Conservation (phyloP, 2,888 invertebrate species). For the Brenthis hecate region DNA sequence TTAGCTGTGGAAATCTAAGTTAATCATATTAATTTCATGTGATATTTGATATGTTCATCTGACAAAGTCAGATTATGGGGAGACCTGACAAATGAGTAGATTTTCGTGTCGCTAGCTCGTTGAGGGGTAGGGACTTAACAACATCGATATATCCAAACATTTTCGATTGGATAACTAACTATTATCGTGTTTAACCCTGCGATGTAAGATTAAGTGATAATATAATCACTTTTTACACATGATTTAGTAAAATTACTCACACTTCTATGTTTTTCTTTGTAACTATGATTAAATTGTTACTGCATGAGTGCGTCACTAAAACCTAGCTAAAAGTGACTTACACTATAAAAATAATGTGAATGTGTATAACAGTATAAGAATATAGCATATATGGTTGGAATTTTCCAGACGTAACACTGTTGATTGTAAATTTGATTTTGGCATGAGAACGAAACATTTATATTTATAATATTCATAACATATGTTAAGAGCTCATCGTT, state of each 20-base stretch:
- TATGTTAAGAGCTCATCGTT: too few species aligned
- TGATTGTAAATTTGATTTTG: too few species aligned
- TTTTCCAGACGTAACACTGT: too few species aligned
- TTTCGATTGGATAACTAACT: slow-evolving; percentile 30
- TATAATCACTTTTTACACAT: background rate
- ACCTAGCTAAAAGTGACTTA: too few species aligned
- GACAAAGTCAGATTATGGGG: slow-evolving; percentile 58
- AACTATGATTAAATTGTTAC: too few species aligned
- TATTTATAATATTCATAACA: too few species aligned
- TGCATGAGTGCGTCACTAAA: too few species aligned
- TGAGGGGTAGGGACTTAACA: slow-evolving; percentile 56
- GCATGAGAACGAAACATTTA: too few species aligned
- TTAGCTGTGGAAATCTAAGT: slow-evolving; percentile 40
- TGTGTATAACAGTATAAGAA: too few species aligned
- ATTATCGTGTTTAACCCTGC: slow-evolving; percentile 23
- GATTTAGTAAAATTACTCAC: background rate
- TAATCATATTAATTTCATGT: slow-evolving; percentile 73
- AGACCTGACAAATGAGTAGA: slow-evolving; percentile 74
- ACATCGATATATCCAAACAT: slow-evolving; percentile 49
- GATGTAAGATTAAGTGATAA: slow-evolving; percentile 21
- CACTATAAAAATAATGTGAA: too few species aligned
- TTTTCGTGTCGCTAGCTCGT: slow-evolving; percentile 58
- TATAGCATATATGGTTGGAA: too few species aligned
- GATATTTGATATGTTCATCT: slow-evolving; percentile 77
- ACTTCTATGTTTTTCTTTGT: too few species aligned